phyloP scores from a whole-genome alignment of 2,113 vertebrate species.

The Lampris incognitus region DNA sequence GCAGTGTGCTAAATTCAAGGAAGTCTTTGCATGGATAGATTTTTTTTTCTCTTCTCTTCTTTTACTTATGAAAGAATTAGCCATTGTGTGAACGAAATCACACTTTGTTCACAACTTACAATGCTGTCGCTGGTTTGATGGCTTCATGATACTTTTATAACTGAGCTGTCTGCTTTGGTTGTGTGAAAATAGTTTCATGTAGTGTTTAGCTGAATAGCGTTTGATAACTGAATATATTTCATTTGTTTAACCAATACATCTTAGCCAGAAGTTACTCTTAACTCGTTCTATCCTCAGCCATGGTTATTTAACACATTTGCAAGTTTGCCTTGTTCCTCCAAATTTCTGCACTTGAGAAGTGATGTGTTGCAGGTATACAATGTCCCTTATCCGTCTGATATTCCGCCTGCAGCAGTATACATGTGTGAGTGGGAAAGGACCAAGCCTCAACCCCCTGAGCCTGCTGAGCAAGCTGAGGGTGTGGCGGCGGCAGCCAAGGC shows the following conservation, averaged over 20 bases:
- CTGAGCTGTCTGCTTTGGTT: background rate
- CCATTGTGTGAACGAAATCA: conserved; percentile 52
- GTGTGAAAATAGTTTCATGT: conserved; percentile 4
- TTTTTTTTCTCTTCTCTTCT: conserved; percentile 55
- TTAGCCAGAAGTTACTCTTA: background rate
- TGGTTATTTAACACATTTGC: background rate
- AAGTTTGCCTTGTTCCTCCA: background rate
- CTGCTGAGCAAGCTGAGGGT: conserved; percentile 57
- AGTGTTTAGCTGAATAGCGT: background rate
- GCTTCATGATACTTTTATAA: background rate
- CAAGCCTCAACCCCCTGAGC: conserved; percentile 75
- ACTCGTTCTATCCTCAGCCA: background rate
- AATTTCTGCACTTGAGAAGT: no score
- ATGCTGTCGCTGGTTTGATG: conserved; percentile 10
- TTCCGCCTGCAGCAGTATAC: conserved; percentile 86
- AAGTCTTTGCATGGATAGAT: conserved; percentile 75
- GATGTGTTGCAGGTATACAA: no score
- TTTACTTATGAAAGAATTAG: conserved; percentile 35
- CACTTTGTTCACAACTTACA: conserved; percentile 31
- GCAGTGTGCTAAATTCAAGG: conserved; percentile 76
- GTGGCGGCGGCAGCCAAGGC: conserved; percentile 50
- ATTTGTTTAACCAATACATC: no score
- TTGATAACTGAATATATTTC: background rate
- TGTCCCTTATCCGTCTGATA: background rate
- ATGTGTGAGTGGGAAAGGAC: conserved; percentile 87